These are phyloP conservation scores for Channa striata DNA, from an alignment of 2,797 vertebrate species.

Conservation along the genomic window DNA sequence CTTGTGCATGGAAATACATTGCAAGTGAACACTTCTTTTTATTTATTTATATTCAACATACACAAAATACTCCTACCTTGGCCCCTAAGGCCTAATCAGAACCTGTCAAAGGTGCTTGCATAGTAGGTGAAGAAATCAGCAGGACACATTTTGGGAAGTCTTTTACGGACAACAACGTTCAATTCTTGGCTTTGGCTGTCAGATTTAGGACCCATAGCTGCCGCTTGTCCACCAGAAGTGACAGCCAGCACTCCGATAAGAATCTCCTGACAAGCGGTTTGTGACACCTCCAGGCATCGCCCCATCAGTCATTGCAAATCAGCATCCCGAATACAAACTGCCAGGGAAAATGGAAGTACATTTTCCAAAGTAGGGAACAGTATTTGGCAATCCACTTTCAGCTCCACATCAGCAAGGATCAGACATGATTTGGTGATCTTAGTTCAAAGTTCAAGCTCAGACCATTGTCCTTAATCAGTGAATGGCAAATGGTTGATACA, in stretches of 20 bases:
- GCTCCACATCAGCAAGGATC: neutral
- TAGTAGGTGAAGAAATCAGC: neutral
- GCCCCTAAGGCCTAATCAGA: slow-evolving; percentile 1
- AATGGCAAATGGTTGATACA: slow-evolving; percentile 40
- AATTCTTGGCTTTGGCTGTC: slow-evolving; percentile 57
- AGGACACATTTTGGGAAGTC: slow-evolving; percentile 24
- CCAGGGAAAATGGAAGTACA: slow-evolving; percentile 43
- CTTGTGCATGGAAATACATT: neutral
- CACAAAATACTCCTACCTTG: slow-evolving; percentile 1
- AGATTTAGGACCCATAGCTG: slow-evolving; percentile 43
- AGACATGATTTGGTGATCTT: slow-evolving; percentile 34
- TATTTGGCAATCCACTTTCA: slow-evolving; percentile 15
- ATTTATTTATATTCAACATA: neutral
- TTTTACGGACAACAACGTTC: slow-evolving; percentile 32
- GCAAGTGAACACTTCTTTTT: neutral
- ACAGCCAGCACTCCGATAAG: slow-evolving; percentile 49
- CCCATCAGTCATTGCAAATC: slow-evolving; percentile 60
- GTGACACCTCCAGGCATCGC: slow-evolving; percentile 51
- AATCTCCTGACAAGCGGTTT: slow-evolving; percentile 61
- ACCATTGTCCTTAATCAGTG: slow-evolving; percentile 42
- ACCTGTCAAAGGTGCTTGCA: slow-evolving; percentile 20
- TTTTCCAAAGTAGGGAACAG: slow-evolving; percentile 10
- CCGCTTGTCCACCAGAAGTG: slow-evolving; percentile 39
- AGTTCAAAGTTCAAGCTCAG: slow-evolving; percentile 38
- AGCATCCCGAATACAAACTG: slow-evolving; percentile 32